These are phyloP conservation scores for Ethmia dodecea DNA, from an alignment of 2,888 invertebrate species.

Conservation along the genomic window DNA sequence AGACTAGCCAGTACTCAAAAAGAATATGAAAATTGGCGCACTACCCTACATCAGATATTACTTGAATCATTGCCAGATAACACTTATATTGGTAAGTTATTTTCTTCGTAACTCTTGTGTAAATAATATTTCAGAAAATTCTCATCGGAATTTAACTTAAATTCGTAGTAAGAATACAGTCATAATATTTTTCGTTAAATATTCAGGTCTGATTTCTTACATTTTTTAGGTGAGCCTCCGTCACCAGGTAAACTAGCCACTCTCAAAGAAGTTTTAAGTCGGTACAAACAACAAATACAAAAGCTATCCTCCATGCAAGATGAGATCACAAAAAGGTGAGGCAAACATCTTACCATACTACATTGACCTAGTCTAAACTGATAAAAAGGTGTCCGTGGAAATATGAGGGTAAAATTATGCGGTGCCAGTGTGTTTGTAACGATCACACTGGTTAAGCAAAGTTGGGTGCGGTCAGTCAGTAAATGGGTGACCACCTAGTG, in stretches of 20 bases:
- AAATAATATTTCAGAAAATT: neutral
- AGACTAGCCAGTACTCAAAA: conserved; percentile 46
- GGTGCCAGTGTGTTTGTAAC: too few species aligned
- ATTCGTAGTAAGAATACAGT: neutral
- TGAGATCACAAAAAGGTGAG: conserved; percentile 57
- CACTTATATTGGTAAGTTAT: conserved; percentile 39
- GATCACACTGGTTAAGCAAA: too few species aligned
- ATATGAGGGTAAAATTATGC: too few species aligned
- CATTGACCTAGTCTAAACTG: too few species aligned
- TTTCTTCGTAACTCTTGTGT: neutral
- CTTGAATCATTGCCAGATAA: conserved; percentile 54
- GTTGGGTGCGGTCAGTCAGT: too few species aligned
- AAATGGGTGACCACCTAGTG: too few species aligned
- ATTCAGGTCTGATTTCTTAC: conserved; percentile 1
- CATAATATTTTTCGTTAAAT: neutral
- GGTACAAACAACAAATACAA: conserved; percentile 57
- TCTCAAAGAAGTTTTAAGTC: conserved; percentile 56
- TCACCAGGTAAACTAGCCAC: conserved; percentile 63
- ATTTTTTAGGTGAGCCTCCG: conserved; percentile 47
- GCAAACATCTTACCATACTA: too few species aligned
- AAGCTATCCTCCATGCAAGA: conserved; percentile 56
- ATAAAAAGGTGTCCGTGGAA: too few species aligned
- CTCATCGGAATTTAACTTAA: neutral
- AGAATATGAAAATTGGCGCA: conserved; percentile 59
- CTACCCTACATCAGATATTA: conserved; percentile 55